Evolutionary conservation across 2,797 vertebrate species (phyloP).

Genomic region (Mastacembelus armatus): DNA sequence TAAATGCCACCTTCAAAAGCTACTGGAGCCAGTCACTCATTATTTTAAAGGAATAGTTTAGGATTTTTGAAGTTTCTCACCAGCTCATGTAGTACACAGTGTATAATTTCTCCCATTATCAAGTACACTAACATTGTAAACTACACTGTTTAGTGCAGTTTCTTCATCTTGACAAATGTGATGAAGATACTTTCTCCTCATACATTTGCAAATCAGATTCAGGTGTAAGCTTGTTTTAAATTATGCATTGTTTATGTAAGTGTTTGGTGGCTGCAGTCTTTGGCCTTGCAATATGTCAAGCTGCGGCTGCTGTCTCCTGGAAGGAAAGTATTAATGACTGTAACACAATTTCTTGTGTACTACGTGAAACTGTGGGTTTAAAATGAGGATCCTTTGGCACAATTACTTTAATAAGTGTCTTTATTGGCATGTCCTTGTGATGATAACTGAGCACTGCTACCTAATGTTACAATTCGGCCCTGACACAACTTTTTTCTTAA

Average conservation of each 20-base stretch:
- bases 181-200: no score
- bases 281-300: neutral
- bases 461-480: neutral
- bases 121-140: no score
- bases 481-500: slow-evolving; percentile 50
- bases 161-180: no score
- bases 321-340: neutral
- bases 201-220: no score
- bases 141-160: no score
- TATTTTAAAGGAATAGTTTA: no score
- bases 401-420: neutral
- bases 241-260: neutral
- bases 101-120: no score
- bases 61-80: no score
- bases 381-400: neutral
- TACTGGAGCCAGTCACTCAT: no score
- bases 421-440: neutral
- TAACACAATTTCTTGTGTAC: neutral
- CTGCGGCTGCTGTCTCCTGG: neutral
- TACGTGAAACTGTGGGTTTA: neutral
- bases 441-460: neutral
- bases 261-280: neutral
- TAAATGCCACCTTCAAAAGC: no score
- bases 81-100: no score
- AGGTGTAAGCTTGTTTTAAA: no score